Conservation (phyloP, 2,797 vertebrate genomes). For the Notolabrus celidotus region DNA sequence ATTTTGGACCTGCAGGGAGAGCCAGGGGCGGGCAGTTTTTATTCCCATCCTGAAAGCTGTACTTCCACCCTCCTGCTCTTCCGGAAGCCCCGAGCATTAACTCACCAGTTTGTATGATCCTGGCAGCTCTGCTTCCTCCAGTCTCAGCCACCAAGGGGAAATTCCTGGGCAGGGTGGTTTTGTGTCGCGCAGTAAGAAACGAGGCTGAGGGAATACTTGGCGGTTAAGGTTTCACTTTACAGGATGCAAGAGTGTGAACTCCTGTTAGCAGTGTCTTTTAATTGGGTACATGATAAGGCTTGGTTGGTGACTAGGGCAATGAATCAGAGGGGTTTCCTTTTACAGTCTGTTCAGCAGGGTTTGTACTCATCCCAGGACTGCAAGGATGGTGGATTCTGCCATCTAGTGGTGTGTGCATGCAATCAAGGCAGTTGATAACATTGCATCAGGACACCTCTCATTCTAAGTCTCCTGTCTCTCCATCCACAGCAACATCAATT, state of each 20-base stretch:
- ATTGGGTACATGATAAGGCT: constrained; percentile 72
- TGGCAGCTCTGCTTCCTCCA: constrained; percentile 63
- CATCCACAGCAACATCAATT: constrained; percentile 89
- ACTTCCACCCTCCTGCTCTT: constrained; percentile 49
- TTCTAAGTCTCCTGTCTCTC: constrained; percentile 26
- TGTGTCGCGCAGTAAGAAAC: constrained; percentile 56
- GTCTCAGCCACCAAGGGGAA: constrained; percentile 63
- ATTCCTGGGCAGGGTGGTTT: constrained; percentile 74
- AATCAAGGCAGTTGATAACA: neutral
- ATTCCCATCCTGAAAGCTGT: constrained; percentile 59
- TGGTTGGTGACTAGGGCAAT: constrained; percentile 53
- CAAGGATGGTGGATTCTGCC: constrained; percentile 43
- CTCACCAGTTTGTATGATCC: constrained; percentile 69
- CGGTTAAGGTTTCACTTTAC: constrained; percentile 69
- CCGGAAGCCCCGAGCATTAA: constrained; percentile 71
- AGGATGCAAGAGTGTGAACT: constrained; percentile 68
- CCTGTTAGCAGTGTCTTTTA: constrained; percentile 68
- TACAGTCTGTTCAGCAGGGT: constrained; percentile 55
- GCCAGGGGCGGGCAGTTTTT: constrained; percentile 52
- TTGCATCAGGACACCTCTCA: neutral
- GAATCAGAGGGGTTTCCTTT: constrained; percentile 72
- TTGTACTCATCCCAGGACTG: constrained; percentile 6
- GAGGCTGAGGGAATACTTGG: constrained; percentile 47
- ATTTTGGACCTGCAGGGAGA: constrained; percentile 50
- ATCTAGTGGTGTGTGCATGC: constrained; percentile 63